Base-by-base conservation (phyloP, 1,140 invertebrate species). In the Magallana gigas region DNA sequence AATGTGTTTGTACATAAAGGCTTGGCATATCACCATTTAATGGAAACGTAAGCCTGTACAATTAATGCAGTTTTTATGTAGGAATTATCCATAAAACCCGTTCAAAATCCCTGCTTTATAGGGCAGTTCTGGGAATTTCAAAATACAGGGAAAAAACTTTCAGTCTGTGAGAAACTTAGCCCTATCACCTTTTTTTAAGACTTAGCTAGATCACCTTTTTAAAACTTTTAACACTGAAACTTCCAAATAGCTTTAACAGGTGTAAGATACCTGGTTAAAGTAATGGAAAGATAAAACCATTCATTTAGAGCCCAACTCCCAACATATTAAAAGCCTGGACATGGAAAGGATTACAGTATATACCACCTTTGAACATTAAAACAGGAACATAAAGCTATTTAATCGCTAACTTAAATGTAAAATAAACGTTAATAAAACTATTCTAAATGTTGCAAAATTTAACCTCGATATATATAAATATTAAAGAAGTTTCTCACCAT, bases 71-170 rank as follows among this genome's bases (percentile, higher is more conserved):
- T 76, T 76, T 76, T 18, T 36, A 76, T 76, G 18, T 29, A 76
- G 68, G 68, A 76, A 76, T 76, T 76, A 36, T 12, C 68, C 4
- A 29, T 76, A 76, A 76, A 76, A 76, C 68, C 18, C 36, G 68
- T 76, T 76, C 68, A 29, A 76, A 68, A 76, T 76, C 68, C 68
- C 68, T 23, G 6, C 1, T 76, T 36, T 76, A 76, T 76, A 76
- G 23, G 11, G 11, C 36, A 76, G 23, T 12, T 29, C 68, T 36
- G 23, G 8, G 68, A 76, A 48, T 76, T 76, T 36, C 23, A 18
- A 76, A 76, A 76, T 29, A 23, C 23, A 36, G 14, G 68, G 23
- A 12, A 12, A 76, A 76, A 76, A 76, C 23, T 76, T 76, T 76
- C 36, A 64, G 23, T 76, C 12, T 76, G 68, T 76, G 68, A 12